Base-by-base conservation (phyloP, 2,888 invertebrate genomes). In the Meteorus cinctellus region DNA sequence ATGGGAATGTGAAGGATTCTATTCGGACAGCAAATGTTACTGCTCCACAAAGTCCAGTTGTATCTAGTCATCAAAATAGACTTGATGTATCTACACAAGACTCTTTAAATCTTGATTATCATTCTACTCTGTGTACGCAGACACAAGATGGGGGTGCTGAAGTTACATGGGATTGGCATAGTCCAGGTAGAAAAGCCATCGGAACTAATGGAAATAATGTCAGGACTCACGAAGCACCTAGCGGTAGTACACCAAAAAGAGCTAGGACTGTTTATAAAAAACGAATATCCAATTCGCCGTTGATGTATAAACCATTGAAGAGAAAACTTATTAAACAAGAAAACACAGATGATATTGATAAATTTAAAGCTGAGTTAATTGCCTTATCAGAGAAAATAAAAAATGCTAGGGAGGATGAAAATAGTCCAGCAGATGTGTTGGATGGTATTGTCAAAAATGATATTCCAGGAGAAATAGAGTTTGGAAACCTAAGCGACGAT, bases 141-240 rank as follows among this genome's bases (percentile, higher is more conserved):
- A 90, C 90, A 5, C 91, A 90, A 81, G 91, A 91, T n/a, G 83
- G 82, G 74, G 84, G 82, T 27, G 85, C 82, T 62, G 91, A 91
- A 82, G 90, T 91, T 19, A 84, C 90, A 5, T 91, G 91, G 91
- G 91, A 91, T 79, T 91, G 91, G 91, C 89, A 91, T 79, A 90
- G 89, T 24, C 88, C 90, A 1, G 81, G 85, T 77, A 74, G 55
- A 2, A 83, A 81, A 48, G 75, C 74, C 1, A 6, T 29, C 0
- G 29, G 72, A 14, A 77, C 59, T 24, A 68, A 27, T 2, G 73
- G 24, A 41, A 74, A 51, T 4, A 63, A 70, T 1, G 76, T 70
- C 10, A 74, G 74, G 1, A n/a, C 55, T n/a, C 29, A 31, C 5
- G 74, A 77, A 14, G 6, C n/a, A 65, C 16, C 36, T n/a, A n/a